These are phyloP conservation scores for Geopemphigus sp. DNA, from an alignment of 1,140 invertebrate species.

Conservation along the genomic window DNA sequence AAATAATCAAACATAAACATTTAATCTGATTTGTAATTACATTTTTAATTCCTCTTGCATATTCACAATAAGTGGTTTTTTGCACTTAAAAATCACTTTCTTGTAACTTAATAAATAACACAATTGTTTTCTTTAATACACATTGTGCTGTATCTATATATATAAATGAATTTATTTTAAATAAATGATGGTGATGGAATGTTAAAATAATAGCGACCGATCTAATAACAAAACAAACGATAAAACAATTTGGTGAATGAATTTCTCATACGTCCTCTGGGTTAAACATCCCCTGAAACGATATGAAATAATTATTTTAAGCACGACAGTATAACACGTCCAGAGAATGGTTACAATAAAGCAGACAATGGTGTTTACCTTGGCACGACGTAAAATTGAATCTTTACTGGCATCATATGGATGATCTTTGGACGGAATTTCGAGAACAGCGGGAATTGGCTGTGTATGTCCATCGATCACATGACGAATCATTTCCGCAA, in stretches of 20 bases:
- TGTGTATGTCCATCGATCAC: conserved; percentile 90
- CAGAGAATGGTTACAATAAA: not conserved
- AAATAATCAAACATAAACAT: too few relatives aligned
- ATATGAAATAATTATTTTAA: conserved; percentile 50
- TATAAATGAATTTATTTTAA: too few relatives aligned
- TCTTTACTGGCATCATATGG: conserved; percentile 99
- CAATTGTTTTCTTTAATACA: not conserved
- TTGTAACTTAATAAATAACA: conserved; percentile 2
- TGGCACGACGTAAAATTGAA: conserved; percentile 91
- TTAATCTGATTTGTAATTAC: too few relatives aligned
- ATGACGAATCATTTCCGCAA: conserved; percentile 97
- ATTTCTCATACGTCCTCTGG: conserved; percentile 63
- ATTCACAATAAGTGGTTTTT: too few relatives aligned
- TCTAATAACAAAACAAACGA: conserved; percentile 46
- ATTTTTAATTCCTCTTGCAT: too few relatives aligned
- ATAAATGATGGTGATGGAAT: conserved; percentile 42
- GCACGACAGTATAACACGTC: conserved; percentile 31
- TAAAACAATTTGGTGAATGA: conserved; percentile 25
- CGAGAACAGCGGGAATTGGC: conserved; percentile 92
- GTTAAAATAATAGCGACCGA: conserved; percentile 39
- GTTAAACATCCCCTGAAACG: conserved; percentile 81
- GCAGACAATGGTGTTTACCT: conserved; percentile 60
- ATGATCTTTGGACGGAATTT: conserved; percentile 99
- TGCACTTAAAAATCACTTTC: too few relatives aligned
- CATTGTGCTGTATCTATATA: not conserved